Evolutionary conservation across 1,140 invertebrate species (phyloP).

Genomic region (Procambarus virginalis): DNA sequence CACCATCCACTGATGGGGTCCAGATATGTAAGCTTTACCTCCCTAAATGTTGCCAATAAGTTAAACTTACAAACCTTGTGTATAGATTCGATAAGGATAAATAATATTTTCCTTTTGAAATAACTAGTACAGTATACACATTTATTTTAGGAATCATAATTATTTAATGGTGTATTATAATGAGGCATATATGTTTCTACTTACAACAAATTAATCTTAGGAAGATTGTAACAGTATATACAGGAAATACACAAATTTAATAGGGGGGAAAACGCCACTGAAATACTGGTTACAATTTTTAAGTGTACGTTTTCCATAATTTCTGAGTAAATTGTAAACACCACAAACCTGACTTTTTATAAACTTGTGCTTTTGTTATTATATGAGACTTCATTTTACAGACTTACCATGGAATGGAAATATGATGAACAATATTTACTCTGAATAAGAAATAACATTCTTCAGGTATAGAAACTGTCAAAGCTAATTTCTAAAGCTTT

Average conservation of each 20-base stretch:
- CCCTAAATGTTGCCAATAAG: no score
- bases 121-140: slow-evolving; percentile 58
- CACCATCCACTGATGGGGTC: no score
- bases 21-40: no score
- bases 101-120: slow-evolving; percentile 5
- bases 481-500: slow-evolving; percentile 30
- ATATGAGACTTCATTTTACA: background rate
- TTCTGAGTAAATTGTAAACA: slow-evolving; percentile 41
- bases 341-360: slow-evolving; percentile 23
- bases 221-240: slow-evolving; percentile 65
- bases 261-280: slow-evolving; percentile 24
- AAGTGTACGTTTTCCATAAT: slow-evolving; percentile 28
- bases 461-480: slow-evolving; percentile 18
- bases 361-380: slow-evolving; percentile 59
- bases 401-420: background rate
- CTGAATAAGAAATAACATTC: background rate
- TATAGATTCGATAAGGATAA: background rate
- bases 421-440: background rate
- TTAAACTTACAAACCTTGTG: no score
- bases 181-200: slow-evolving; percentile 66
- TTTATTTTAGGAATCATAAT: slow-evolving; percentile 67
- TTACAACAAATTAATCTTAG: slow-evolving; percentile 65
- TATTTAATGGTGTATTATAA: slow-evolving; percentile 45
- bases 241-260: slow-evolving; percentile 52
- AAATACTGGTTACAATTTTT: slow-evolving; percentile 55